Percentiles rank a stretch among this genome's conserved stretches.
phyloP scores from a whole-genome alignment of 2,888 invertebrate species.

The Thalpophila matura region DNA sequence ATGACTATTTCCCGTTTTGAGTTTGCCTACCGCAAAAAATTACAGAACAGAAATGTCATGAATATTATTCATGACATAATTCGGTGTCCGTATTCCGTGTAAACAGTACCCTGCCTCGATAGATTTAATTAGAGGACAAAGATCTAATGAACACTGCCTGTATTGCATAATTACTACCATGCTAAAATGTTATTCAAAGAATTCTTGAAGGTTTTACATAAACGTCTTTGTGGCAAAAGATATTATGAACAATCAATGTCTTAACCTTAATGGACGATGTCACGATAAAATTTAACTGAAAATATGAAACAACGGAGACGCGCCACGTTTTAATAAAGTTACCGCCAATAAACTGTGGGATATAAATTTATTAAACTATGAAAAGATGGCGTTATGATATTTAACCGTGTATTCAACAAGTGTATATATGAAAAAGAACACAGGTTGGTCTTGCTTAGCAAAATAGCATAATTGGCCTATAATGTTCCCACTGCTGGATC shows the following conservation, averaged over 20 bases:
- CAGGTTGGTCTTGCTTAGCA: no score
- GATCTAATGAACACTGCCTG: neutral
- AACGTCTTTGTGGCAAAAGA: slow-evolving; percentile 35
- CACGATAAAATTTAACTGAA: slow-evolving; percentile 52
- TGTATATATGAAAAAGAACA: no score
- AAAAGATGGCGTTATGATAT: slow-evolving; percentile 34
- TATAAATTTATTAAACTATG: slow-evolving; percentile 61
- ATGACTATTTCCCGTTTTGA: no score
- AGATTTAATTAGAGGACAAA: neutral
- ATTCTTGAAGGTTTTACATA: slow-evolving; percentile 43
- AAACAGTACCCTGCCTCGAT: neutral
- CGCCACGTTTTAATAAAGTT: slow-evolving; percentile 61
- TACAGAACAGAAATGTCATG: no score
- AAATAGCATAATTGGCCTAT: no score
- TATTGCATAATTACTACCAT: neutral
- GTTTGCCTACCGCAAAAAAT: no score
- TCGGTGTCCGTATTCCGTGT: no score
- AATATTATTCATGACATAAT: no score
- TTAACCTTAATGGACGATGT: slow-evolving; percentile 53
- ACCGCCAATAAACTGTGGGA: slow-evolving; percentile 55
- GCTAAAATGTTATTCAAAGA: slow-evolving; percentile 23
- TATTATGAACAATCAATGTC: slow-evolving; percentile 60
- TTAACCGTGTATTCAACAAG: slow-evolving; percentile 12
- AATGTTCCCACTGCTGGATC: no score
- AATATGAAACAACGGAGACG: slow-evolving; percentile 54